phyloP scores from a whole-genome alignment of 2,888 invertebrate genomes.

The Eugnorisma glareosa region DNA sequence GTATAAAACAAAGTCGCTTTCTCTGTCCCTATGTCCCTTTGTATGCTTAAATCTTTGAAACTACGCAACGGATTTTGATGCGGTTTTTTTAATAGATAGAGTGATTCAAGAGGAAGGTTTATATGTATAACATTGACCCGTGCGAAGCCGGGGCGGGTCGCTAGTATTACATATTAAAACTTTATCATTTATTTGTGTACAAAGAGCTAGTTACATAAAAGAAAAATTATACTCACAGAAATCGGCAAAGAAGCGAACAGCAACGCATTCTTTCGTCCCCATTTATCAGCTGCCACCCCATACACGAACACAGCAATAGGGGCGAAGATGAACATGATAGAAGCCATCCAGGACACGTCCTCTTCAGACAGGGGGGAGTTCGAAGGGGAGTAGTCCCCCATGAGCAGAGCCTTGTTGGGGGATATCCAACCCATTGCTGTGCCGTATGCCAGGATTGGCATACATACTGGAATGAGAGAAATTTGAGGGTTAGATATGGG shows the following conservation, averaged over 20 bases:
- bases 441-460: conserved; percentile 89
- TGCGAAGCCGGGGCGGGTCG: too few species aligned
- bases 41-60: too few species aligned
- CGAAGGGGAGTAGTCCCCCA: conserved; percentile 84
- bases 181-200: too few species aligned
- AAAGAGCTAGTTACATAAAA: not conserved
- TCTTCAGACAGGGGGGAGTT: conserved; percentile 81
- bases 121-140: too few species aligned
- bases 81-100: too few species aligned
- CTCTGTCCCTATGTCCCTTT: too few species aligned
- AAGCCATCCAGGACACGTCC: conserved; percentile 90
- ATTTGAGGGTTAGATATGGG: not conserved
- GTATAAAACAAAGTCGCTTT: too few species aligned
- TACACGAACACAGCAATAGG: conserved; percentile 89
- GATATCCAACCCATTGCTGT: conserved; percentile 91
- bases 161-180: too few species aligned
- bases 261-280: conserved; percentile 88
- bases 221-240: conserved; percentile 75
- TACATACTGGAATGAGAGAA: conserved; percentile 84
- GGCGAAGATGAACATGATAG: conserved; percentile 90
- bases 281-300: conserved; percentile 87
- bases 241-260: conserved; percentile 83
- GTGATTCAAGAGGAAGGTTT: too few species aligned
- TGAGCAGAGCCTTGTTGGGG: conserved; percentile 87
- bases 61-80: too few species aligned